These are phyloP conservation scores for Propithecus deckenii DNA, from an alignment of 2,797 vertebrate genomes.

Conservation along the genomic window DNA sequence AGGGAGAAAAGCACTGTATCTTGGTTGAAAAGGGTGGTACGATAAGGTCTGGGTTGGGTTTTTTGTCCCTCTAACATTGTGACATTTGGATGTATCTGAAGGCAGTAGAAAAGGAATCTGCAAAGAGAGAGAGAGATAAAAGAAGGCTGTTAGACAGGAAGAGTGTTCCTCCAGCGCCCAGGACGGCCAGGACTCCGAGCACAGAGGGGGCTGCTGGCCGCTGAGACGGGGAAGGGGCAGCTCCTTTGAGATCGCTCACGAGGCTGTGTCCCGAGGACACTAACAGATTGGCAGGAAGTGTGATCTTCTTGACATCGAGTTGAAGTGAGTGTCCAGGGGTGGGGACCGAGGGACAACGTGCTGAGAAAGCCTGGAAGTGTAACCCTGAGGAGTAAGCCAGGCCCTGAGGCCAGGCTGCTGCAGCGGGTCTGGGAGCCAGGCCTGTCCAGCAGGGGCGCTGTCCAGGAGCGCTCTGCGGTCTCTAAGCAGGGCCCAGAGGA, in stretches of 20 bases:
- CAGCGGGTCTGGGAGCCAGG: background rate
- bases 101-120: background rate
- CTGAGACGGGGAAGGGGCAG: background rate
- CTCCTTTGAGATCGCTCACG: background rate
- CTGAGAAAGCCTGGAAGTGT: background rate
- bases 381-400: background rate
- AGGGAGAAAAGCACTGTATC: background rate
- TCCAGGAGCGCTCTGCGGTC: background rate
- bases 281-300: background rate
- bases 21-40: background rate
- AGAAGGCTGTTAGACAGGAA: background rate
- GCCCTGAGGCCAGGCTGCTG: background rate
- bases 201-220: background rate
- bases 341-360: background rate
- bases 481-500: background rate
- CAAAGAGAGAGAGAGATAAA: background rate
- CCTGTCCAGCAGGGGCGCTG: fast-evolving
- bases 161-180: background rate
- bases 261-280: no score
- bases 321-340: background rate
- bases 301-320: background rate
- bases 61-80: background rate
- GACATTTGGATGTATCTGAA: conserved; percentile 27
- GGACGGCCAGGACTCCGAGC: background rate
- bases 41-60: background rate